These are phyloP conservation scores for Masnerella sp. DNA, from an alignment of 2,888 invertebrate species.

Conservation along the genomic window DNA sequence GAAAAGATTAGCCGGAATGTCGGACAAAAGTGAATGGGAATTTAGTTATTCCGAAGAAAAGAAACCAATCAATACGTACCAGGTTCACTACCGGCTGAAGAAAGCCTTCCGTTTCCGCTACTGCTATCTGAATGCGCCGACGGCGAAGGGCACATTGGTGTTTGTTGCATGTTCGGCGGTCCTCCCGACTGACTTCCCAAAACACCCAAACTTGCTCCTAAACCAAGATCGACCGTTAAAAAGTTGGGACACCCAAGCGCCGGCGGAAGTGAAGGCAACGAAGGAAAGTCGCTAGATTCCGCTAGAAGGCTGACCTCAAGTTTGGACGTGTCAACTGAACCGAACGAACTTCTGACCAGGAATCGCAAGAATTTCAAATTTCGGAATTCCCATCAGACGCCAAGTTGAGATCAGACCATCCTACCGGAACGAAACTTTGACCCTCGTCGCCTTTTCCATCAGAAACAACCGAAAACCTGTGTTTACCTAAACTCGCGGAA, in stretches of 20 bases:
- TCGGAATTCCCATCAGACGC: slow-evolving; percentile 1
- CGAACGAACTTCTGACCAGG: not conserved
- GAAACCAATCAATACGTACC: slow-evolving; percentile 73
- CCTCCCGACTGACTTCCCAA: slow-evolving; percentile 76
- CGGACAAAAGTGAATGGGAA: slow-evolving; percentile 51
- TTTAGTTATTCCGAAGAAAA: slow-evolving; percentile 35
- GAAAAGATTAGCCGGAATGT: slow-evolving; percentile 42
- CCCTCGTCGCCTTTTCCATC: slow-evolving; percentile 11
- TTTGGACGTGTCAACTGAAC: slow-evolving; percentile 1
- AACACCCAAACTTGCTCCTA: slow-evolving; percentile 75
- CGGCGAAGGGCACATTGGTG: slow-evolving; percentile 88
- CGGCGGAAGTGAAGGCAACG: slow-evolving; percentile 13
- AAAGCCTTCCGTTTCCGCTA: slow-evolving; percentile 87
- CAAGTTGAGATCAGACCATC: slow-evolving; percentile 29
- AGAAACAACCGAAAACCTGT: slow-evolving; percentile 11
- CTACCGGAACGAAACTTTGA: not conserved
- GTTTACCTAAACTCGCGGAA: slow-evolving; percentile 73
- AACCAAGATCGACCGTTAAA: slow-evolving; percentile 39
- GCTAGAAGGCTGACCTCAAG: slow-evolving; percentile 26
- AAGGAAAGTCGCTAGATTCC: not conserved
- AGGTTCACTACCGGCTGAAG: slow-evolving; percentile 88
- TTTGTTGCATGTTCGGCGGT: slow-evolving; percentile 78
- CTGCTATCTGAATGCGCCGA: slow-evolving; percentile 93
- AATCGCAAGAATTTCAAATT: not conserved
- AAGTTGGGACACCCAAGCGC: not conserved